Percentiles rank a stretch among this genome's conserved stretches.
These are phyloP conservation scores for Microctenopoma steveboyesi DNA, from an alignment of 2,797 vertebrate genomes.

Conservation along the genomic window DNA sequence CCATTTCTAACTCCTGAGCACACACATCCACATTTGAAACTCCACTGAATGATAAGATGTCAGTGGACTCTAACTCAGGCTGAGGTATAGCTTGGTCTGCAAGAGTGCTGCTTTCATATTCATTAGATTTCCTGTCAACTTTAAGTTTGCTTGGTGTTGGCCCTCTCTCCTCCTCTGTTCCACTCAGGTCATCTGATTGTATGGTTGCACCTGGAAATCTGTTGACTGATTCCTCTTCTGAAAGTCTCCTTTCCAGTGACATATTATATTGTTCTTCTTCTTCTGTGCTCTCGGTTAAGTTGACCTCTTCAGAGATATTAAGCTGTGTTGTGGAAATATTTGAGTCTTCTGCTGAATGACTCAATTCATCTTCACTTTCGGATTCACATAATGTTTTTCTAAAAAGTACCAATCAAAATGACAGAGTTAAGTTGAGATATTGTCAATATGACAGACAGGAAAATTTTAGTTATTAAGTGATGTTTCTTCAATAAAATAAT, in stretches of 20 bases:
- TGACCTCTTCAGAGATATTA: constrained; percentile 33
- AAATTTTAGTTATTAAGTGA: not conserved
- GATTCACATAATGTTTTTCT: constrained; percentile 66
- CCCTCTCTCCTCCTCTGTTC: constrained; percentile 29
- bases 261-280: constrained; percentile 20
- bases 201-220: constrained; percentile 31
- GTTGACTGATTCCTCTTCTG: constrained; percentile 37
- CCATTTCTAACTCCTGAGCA: constrained; percentile 57
- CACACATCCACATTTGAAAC: constrained; percentile 63
- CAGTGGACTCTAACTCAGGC: constrained; percentile 43
- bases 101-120: constrained; percentile 30
- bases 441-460: not conserved
- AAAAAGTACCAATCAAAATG: constrained; percentile 46
- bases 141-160: constrained; percentile 26
- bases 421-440: not conserved
- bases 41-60: constrained; percentile 32
- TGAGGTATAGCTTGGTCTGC: constrained; percentile 34
- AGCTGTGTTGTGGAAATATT: constrained; percentile 32
- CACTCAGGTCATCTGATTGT: constrained; percentile 49
- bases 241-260: constrained; percentile 22
- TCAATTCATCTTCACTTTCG: constrained; percentile 58
- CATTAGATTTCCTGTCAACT: constrained; percentile 26
- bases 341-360: constrained; percentile 34
- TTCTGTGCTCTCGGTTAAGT: constrained; percentile 37
- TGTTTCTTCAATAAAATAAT: constrained; percentile 11